These are phyloP conservation scores for Hylia prasina DNA, from an alignment of 2,113 vertebrate species.

Conservation along the genomic window DNA sequence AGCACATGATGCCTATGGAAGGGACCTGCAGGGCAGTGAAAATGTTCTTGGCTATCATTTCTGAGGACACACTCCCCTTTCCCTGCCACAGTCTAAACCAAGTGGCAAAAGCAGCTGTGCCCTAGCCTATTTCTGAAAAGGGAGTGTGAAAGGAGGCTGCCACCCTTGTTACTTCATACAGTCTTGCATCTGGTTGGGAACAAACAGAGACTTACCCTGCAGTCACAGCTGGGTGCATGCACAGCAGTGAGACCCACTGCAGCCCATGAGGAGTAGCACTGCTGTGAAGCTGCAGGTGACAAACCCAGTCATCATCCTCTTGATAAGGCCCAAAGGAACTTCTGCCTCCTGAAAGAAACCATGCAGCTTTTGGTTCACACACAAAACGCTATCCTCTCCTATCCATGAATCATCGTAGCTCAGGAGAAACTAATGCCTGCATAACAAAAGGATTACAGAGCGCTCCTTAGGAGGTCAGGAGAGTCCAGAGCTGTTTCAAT, in stretches of 20 bases:
- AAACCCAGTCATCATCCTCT: neutral
- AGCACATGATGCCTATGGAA: rapidly evolving
- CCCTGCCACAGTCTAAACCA: no score
- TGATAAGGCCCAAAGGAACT: neutral
- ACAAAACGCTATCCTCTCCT: neutral
- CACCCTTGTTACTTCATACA: neutral
- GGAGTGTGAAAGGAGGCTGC: neutral
- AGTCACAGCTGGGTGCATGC: rapidly evolving
- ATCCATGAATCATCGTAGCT: neutral
- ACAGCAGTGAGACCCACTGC: neutral
- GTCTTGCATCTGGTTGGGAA: neutral
- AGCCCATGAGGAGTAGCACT: neutral
- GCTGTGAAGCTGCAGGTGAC: neutral
- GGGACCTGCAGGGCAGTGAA: neutral
- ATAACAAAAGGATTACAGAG: neutral
- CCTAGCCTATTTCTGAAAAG: neutral
- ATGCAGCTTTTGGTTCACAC: neutral
- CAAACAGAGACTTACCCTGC: neutral
- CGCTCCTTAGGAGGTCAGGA: neutral
- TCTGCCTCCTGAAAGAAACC: neutral
- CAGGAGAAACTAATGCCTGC: neutral
- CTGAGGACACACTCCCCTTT: neutral
- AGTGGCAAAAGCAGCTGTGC: neutral
- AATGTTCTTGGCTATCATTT: neutral
- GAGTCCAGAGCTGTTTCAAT: neutral